Base-by-base conservation (phyloP, 1,140 invertebrate species). In the Zaprionus camerounensis region DNA sequence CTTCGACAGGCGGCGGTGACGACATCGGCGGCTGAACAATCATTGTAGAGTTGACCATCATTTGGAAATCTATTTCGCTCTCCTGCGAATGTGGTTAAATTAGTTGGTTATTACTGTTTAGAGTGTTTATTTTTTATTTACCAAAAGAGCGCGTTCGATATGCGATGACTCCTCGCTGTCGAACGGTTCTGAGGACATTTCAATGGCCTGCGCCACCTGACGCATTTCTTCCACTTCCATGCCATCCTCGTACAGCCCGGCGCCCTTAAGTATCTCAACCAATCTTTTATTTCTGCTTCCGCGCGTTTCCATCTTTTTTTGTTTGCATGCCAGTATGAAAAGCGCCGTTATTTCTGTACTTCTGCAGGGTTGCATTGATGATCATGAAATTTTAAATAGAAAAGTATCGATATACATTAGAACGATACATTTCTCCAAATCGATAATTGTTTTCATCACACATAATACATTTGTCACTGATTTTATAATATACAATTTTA, bases 141-240 rank as follows among this genome's bases (percentile, higher is more conserved):
- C 83, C 36, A 53, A 28, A 1, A 82, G 41, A 1, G 70, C 84
- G 15, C 51, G 63, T 7, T 78, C 53, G 1, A 83, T 24, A 12
- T 72, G 12, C 2, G 13, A 20, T 11, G 28, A 46, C 1, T 74
- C 66, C 7, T 31, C 41, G 5, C 22, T 20, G 5, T 22, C 49
- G 34, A 7, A 9, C 3, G 64, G 34, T 4, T 0, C 15, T 9
- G 20, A n/a, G 0, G 87, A 91, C 34, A 65, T 31, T 26, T 91
- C 55, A 51, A 91, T 57, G 7, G 56, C 90, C 2, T 64, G 55
- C 0, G 69, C 81, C 17, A 90, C 2, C 38, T 85, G 69, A 0
- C 55, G 57, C 85, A 91, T 91, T 41, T 91, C 90, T 2, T 75
- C 75, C 1, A 82, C 9, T 0, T 71, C 34, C 88, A 91, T 91